Evolutionary conservation across 2,888 invertebrate genomes (phyloP).

Genomic region (Petrolisthes manimaculis): DNA sequence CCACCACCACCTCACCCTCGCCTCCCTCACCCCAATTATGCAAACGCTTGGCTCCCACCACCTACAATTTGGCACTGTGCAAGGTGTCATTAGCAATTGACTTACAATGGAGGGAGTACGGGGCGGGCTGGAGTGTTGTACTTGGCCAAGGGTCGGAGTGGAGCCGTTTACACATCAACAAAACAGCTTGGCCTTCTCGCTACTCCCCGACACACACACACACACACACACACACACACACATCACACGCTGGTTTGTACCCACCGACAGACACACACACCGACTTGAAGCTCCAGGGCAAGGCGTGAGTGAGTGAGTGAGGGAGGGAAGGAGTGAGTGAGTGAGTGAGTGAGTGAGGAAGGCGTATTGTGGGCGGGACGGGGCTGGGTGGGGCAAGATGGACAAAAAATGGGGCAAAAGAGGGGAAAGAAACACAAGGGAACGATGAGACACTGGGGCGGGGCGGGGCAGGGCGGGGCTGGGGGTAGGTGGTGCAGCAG

Average conservation of each 20-base stretch:
- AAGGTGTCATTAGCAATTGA: conserved; percentile 62
- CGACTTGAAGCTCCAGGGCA: background rate
- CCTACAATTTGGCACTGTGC: conserved; percentile 59
- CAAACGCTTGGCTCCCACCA: conserved; percentile 53
- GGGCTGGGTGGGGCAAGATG: background rate
- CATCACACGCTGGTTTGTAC: background rate
- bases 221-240: background rate
- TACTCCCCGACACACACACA: background rate
- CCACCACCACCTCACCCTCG: conserved; percentile 18
- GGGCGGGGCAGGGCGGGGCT: background rate
- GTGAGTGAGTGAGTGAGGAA: too few relatives aligned
- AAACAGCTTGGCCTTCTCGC: conserved; percentile 30
- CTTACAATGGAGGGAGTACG: conserved; percentile 58
- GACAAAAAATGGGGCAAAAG: background rate
- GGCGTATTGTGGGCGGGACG: background rate
- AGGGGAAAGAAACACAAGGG: background rate
- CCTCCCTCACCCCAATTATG: conserved; percentile 55
- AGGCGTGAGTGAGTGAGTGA: background rate
- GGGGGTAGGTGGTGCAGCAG: background rate
- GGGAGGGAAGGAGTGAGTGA: too few relatives aligned
- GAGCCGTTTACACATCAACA: conserved; percentile 57
- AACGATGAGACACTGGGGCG: background rate
- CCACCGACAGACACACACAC: background rate
- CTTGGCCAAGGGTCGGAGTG: conserved; percentile 41
- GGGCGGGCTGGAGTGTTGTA: conserved; percentile 44